Base-by-base conservation (phyloP, 2,797 vertebrate species). In the Eleutherodactylus coqui region DNA sequence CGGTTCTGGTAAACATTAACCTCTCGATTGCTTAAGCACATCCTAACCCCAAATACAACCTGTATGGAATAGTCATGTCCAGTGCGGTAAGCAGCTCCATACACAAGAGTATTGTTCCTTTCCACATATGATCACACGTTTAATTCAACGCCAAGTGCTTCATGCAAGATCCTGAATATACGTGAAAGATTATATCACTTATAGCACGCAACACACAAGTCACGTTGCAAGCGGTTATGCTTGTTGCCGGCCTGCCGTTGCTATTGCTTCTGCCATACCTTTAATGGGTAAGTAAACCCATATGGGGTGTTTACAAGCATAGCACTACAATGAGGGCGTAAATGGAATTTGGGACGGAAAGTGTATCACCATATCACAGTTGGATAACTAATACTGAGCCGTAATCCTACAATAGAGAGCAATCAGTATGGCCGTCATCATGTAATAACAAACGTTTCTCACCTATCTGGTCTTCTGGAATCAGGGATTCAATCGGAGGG, bases 391-490 rank as follows among this genome's bases (percentile, higher is more conserved):
- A 34, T 32, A 47, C 10, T 32, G 16, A 67, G 29, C 1, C 51
- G 36, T 8, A 32, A 10, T 49, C 13, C 4, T 38, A 77, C 13
- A 7, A 13, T 58, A 78, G 24, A 49, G 27, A 14, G 34, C 55
- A 72, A 53, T 55, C 2, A 1, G 24, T 53, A 36, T 13, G 51
- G 24, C 49, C 19, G 17, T 41, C 2, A 29, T 70, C 34, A 81
- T 51, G 5, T 1, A 70, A 53, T 3, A 79, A n/a, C 72, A 43
- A 32, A 10, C 0, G 1, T 53, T 82, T 89, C 97, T 96, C 93
- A 98, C 97, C 97, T 45, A 98, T 99, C 90, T 97, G 96, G 90
- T 98, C 97, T 91, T 98, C 97, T 0, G 98, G 97, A 90, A 99
- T 98, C 86, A 99, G 94, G 0, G 98, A 98, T 89, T 99, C 97